Conservation (phyloP, 2,888 invertebrate genomes). For the Ormia ochracea region DNA sequence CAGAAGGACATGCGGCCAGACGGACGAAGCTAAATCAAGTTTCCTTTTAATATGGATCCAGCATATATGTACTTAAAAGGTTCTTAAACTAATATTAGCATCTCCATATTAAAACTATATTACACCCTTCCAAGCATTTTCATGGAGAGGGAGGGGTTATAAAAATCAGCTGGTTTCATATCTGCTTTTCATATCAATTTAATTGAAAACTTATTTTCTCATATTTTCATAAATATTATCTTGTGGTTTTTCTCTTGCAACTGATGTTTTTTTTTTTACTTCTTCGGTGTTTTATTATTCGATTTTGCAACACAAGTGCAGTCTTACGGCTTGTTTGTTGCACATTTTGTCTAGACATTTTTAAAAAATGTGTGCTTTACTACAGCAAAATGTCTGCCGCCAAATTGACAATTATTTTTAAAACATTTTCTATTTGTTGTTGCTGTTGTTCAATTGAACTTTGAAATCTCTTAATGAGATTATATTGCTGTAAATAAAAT, state of each 20-base stretch:
- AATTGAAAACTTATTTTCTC: constrained; percentile 1
- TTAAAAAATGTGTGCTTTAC: constrained; percentile 32
- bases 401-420: constrained; percentile 50
- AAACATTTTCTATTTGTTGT: not conserved
- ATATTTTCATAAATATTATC: not conserved
- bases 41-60: no score
- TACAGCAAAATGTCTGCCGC: constrained; percentile 44
- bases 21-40: no score
- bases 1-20: no score
- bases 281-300: no score
- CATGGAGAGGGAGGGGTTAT: no score
- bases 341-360: constrained; percentile 49
- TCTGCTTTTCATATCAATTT: not conserved
- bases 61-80: no score
- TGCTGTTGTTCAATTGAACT: constrained; percentile 21
- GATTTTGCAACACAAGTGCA: constrained; percentile 25
- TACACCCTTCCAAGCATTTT: no score
- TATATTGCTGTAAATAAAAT: not conserved
- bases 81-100: no score
- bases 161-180: not conserved
- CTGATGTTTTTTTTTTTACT: not conserved
- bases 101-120: no score
- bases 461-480: not conserved
- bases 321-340: constrained; percentile 1
- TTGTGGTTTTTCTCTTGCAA: constrained; percentile 9